Percentiles rank a stretch among this genome's conserved stretches.
Evolutionary conservation across 35 echinoderm and acorn worm species (phyloP).

Genomic region (Apostichopus parvimensis): DNA sequence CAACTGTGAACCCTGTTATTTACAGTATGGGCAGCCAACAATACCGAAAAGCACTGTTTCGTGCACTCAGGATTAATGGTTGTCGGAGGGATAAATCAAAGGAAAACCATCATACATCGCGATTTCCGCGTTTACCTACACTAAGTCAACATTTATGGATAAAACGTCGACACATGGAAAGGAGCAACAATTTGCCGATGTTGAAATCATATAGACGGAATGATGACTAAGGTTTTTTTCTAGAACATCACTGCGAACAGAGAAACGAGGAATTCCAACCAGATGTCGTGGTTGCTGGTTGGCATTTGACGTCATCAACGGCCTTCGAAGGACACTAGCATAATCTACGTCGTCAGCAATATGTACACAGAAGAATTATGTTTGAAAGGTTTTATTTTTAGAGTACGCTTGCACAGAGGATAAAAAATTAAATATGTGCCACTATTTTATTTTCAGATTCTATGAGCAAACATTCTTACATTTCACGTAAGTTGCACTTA

Average conservation of each 20-base stretch:
- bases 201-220: neutral
- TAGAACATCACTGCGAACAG: too few species aligned
- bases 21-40: slow-evolving; percentile 4
- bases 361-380: slow-evolving; percentile 2
- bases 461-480: too few species aligned
- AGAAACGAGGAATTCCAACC: neutral
- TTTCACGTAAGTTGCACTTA: too few species aligned
- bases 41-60: slow-evolving; percentile 2
- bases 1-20: slow-evolving; percentile 23
- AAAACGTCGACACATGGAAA: neutral
- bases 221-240: neutral
- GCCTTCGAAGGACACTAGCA: slow-evolving; percentile 12
- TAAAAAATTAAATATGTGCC: too few species aligned
- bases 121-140: neutral
- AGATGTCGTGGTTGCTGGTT: slow-evolving; percentile 12
- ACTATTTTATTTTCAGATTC: too few species aligned
- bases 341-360: slow-evolving; percentile 6
- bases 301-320: slow-evolving; percentile 12
- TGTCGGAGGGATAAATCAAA: neutral
- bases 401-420: too few species aligned
- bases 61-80: neutral
- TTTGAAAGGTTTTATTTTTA: neutral
- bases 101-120: neutral
- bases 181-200: neutral
- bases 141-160: neutral